These are phyloP conservation scores for Spatulosminthurus flaviceps DNA, from an alignment of 2,888 invertebrate species.

Conservation along the genomic window DNA sequence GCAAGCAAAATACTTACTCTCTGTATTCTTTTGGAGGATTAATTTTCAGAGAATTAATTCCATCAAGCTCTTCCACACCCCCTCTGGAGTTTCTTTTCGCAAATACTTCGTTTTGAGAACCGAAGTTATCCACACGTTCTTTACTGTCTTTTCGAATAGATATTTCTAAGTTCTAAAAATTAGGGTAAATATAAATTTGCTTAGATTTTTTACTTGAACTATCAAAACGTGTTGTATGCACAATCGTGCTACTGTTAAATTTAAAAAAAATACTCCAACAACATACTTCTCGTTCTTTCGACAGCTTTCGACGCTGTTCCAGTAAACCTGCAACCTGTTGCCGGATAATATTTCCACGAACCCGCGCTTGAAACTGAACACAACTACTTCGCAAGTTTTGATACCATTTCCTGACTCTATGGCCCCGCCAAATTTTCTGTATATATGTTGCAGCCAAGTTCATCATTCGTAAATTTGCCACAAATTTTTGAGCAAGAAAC, in stretches of 20 bases:
- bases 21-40: not conserved
- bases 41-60: not conserved
- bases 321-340: constrained; percentile 69
- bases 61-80: not conserved
- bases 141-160: not conserved
- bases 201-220: too few relatives aligned
- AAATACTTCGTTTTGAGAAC: not conserved
- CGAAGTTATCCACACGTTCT: not conserved
- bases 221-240: too few relatives aligned
- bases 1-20: not conserved
- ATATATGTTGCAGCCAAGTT: constrained; percentile 72
- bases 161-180: too few relatives aligned
- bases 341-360: constrained; percentile 75
- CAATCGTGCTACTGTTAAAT: too few relatives aligned
- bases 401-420: constrained; percentile 75
- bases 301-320: constrained; percentile 57
- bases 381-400: constrained; percentile 72
- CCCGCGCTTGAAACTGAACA: constrained; percentile 77
- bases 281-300: constrained; percentile 28
- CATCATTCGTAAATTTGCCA: constrained; percentile 65
- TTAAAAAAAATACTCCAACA: too few relatives aligned
- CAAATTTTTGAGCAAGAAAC: constrained; percentile 72
- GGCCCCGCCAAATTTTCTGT: constrained; percentile 82
- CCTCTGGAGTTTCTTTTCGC: not conserved
- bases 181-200: too few relatives aligned